phyloP scores from a whole-genome alignment of 2,888 invertebrate species.

The Trissolcus japonicus region DNA sequence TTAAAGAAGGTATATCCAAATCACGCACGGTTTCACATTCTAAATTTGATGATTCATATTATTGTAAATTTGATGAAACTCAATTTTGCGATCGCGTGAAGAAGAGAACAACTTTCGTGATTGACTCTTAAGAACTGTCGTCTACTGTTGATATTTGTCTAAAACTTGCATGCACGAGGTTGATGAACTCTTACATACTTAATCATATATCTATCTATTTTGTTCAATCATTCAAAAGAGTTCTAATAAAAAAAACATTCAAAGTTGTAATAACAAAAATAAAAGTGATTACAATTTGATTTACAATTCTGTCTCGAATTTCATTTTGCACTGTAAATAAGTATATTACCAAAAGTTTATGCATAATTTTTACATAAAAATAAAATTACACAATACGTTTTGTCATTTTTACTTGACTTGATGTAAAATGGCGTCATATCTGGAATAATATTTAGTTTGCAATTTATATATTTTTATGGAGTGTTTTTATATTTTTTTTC shows the following conservation, averaged over 20 bases:
- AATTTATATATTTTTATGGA: too few relatives aligned
- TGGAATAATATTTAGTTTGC: too few relatives aligned
- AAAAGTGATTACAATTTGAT: neutral
- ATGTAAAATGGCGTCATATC: too few relatives aligned
- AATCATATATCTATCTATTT: neutral
- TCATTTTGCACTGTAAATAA: neutral
- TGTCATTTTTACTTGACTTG: too few relatives aligned
- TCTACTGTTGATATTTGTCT: constrained; percentile 42
- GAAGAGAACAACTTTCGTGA: constrained; percentile 36
- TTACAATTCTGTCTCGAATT: too few relatives aligned
- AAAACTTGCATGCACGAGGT: neutral
- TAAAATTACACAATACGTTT: too few relatives aligned
- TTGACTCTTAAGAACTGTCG: constrained; percentile 29
- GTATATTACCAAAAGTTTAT: too few relatives aligned
- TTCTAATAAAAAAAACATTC: too few relatives aligned
- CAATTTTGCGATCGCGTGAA: constrained; percentile 68
- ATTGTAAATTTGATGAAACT: constrained; percentile 62
- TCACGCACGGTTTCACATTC: constrained; percentile 35
- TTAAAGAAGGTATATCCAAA: constrained; percentile 1
- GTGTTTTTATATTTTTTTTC: too few relatives aligned
- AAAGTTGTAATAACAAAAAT: neutral
- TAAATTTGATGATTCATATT: too few relatives aligned
- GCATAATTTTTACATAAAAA: too few relatives aligned
- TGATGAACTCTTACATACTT: constrained; percentile 14
- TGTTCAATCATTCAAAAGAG: too few relatives aligned